phyloP scores from a whole-genome alignment of 2,797 vertebrate genomes.

The Cuniculus paca region DNA sequence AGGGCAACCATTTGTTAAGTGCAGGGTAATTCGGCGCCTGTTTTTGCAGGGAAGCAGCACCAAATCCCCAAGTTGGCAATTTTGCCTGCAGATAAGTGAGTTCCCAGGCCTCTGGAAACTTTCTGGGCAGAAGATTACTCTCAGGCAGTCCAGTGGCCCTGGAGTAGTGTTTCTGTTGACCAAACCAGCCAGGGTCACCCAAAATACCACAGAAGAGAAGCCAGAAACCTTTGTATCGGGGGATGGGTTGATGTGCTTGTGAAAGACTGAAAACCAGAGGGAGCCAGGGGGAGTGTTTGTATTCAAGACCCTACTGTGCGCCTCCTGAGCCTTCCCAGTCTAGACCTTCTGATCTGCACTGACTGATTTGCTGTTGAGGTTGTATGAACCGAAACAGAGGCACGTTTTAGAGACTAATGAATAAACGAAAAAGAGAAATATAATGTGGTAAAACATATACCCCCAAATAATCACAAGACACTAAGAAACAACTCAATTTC shows the following conservation, averaged over 20 bases:
- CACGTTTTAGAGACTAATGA: background rate
- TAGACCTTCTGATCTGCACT: background rate
- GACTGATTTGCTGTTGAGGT: background rate
- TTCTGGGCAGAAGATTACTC: constrained; percentile 57
- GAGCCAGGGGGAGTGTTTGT: background rate
- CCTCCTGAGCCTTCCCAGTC: background rate
- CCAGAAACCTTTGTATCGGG: background rate
- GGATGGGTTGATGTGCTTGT: background rate
- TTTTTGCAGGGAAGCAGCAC: constrained; percentile 70
- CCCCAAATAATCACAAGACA: background rate
- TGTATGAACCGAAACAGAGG: background rate
- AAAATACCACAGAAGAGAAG: background rate
- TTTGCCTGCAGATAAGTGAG: constrained; percentile 81
- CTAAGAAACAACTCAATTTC: background rate
- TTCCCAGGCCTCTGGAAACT: constrained; percentile 71
- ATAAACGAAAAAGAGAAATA: background rate
- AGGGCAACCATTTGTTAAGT: constrained; percentile 83
- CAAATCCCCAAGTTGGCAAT: constrained; percentile 79
- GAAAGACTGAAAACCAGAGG: background rate
- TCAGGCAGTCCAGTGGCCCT: background rate
- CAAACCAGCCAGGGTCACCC: background rate
- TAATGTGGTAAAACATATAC: background rate
- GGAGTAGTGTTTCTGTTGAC: background rate
- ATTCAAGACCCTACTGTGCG: background rate
- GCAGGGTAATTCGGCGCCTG: constrained; percentile 77